Conservation (phyloP, 2,113 vertebrate species). For the Sylvilagus bachmani region DNA sequence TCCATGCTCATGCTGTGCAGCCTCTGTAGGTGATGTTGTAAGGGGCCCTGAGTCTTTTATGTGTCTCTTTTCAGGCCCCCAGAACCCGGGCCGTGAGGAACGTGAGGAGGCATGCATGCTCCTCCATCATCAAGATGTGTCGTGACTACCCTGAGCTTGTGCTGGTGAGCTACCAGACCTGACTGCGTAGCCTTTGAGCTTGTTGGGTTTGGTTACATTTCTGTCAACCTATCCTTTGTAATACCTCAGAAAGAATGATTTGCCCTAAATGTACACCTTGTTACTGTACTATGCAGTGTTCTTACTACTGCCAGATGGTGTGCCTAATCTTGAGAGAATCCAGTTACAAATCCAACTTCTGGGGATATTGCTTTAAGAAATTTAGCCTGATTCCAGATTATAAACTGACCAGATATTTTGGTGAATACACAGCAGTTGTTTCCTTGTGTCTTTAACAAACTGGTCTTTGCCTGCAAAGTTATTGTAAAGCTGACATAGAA, state of each 20-base stretch:
- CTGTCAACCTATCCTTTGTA: neutral
- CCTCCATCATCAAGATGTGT: conserved; percentile 97
- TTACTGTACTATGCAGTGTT: conserved; percentile 19
- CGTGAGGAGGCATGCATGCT: conserved; percentile 96
- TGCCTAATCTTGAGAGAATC: conserved; percentile 30
- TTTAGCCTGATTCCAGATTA: neutral
- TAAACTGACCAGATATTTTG: conserved; percentile 11
- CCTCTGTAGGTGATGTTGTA: neutral
- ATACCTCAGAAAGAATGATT: neutral
- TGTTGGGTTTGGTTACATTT: neutral
- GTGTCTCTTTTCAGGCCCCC: conserved; percentile 90
- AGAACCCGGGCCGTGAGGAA: conserved; percentile 96
- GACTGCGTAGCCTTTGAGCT: neutral
- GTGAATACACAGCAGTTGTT: neutral
- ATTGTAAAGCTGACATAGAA: neutral
- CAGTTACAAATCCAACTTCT: neutral
- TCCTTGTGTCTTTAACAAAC: neutral
- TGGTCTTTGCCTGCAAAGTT: neutral
- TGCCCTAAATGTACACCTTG: neutral
- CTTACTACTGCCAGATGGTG: conserved; percentile 18
- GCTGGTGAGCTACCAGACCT: conserved; percentile 88
- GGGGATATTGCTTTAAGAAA: neutral
- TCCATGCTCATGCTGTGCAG: neutral
- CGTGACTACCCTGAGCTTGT: conserved; percentile 95
- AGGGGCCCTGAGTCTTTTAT: conserved; percentile 70